Evolutionary conservation across 1,140 invertebrate genomes (phyloP), one percentile per base, ranked within the genome.

Genomic region (Mesaphorura yosii): DNA sequence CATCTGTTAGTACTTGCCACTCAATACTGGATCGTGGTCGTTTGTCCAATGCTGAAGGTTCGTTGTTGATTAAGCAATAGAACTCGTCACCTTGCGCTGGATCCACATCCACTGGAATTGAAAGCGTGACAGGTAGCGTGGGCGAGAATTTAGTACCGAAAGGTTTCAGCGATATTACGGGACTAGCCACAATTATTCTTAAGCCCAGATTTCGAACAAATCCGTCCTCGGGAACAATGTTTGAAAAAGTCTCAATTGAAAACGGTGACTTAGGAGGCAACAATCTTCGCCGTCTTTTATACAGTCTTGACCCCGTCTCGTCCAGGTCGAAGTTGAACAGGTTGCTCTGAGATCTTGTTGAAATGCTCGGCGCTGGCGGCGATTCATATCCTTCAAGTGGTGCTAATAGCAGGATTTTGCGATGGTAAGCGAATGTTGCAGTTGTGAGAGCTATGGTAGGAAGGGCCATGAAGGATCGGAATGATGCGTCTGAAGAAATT

Each of bases 121-220:
- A 42, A 5, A 66, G 47, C 20, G 56, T n/a, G 12, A 63, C 65
- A 20, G 65, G 65, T n/a, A 57, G 51, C 15, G 47, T 26, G 12
- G 22, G 26, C 40, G 27, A 63, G 46, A 66, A 66, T 41, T 52
- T 39, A 12, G 61, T 49, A n/a, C 65, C 65, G 40, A 65, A 60
- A 15, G 65, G 65, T 46, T 59, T 55, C 14, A 65, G 14, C 7
- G 55, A 59, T 23, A 65, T 57, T 14, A 65, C 59, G 22, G 54
- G 55, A 39, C 59, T 57, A 12, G 55, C 62, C 49, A 59, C 58
- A 26, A 59, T 3, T 15, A 55, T 22, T 51, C 51, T 10, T 34
- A 53, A n/a, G 7, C 51, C 51, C 12, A 25, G 2, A 17, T 20
- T 45, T 14, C 38, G 26, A 6, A 53, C 45, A 37, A 5, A 28